A percentile compares a stretch with the other conserved stretches of the same genome.
phyloP scores from a whole-genome alignment of 2,888 invertebrate species.

The Xestoiulus laeticollis region DNA sequence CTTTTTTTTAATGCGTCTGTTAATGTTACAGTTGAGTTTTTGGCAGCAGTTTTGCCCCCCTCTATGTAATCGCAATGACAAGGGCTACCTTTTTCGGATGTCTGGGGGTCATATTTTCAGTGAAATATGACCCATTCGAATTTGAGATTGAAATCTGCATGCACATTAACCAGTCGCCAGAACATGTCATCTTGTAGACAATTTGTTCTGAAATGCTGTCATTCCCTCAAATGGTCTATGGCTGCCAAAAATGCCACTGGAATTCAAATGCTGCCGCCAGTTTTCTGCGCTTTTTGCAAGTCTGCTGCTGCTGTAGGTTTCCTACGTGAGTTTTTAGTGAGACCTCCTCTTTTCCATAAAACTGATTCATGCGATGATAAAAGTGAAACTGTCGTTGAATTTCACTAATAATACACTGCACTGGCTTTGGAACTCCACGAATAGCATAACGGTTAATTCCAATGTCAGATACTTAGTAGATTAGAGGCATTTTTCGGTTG shows the following conservation, averaged over 20 bases:
- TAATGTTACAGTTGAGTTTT: not conserved
- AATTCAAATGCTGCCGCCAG: conserved; percentile 18
- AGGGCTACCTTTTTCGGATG: conserved; percentile 15
- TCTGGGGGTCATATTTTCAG: not conserved
- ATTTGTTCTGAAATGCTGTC: not conserved
- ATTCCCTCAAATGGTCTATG: not conserved
- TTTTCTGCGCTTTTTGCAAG: not conserved
- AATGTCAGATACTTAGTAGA: not conserved
- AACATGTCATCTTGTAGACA: not conserved
- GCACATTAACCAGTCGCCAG: not conserved
- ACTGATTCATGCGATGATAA: not conserved
- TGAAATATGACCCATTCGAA: not conserved
- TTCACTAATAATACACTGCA: not conserved
- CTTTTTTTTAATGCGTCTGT: not conserved
- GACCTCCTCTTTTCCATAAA: not conserved
- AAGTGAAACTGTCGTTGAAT: not conserved
- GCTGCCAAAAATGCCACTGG: conserved; percentile 33
- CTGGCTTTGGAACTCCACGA: not conserved
- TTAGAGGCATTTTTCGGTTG: not conserved
- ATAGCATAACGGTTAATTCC: not conserved
- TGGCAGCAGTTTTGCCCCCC: not conserved
- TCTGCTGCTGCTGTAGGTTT: not conserved
- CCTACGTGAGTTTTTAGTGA: not conserved
- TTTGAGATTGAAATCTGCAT: not conserved
- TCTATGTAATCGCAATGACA: not conserved